Percentiles rank a stretch among this genome's conserved stretches.
Conservation (phyloP, 2,888 invertebrate species). For the Oxytorus armatus region DNA sequence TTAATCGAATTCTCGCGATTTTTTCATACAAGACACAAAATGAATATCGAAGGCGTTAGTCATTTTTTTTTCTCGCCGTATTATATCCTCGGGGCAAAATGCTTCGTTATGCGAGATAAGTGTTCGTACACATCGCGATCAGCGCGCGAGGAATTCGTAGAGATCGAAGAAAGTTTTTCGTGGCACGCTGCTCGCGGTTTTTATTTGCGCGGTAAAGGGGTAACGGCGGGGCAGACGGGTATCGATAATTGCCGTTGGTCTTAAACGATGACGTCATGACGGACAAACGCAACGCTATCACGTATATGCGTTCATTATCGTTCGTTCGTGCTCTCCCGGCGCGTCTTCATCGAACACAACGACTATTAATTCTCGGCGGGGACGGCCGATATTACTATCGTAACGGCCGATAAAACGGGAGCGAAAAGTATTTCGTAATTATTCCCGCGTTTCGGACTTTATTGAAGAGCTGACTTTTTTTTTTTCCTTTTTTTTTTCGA, state of each 20-base stretch:
- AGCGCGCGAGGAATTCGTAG: conserved; percentile 62
- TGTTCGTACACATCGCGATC: conserved; percentile 56
- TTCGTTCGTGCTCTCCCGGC: conserved; percentile 35
- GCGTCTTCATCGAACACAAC: conserved; percentile 16
- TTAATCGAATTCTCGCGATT: not conserved
- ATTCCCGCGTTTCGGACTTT: not conserved
- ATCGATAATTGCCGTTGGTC: conserved; percentile 55
- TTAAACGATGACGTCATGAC: conserved; percentile 60
- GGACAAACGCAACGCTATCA: conserved; percentile 37
- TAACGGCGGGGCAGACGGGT: not conserved
- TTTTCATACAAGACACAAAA: not conserved
- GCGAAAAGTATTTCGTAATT: conserved; percentile 20
- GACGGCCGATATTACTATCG: conserved; percentile 17
- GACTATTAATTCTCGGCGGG: conserved; percentile 32
- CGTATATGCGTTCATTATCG: conserved; percentile 47
- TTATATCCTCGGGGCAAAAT: conserved; percentile 6
- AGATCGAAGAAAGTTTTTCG: conserved; percentile 67
- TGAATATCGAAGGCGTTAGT: not conserved
- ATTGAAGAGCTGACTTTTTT: not conserved
- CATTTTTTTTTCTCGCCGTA: conserved; percentile 17
- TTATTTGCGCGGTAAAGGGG: conserved; percentile 3
- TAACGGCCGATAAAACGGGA: conserved; percentile 19
- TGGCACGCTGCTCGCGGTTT: conserved; percentile 42
- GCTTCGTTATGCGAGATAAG: conserved; percentile 18
- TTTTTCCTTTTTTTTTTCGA: not conserved